A percentile compares a stretch with the other conserved stretches of the same genome.
Conservation (phyloP, 2,113 vertebrate species). For the Erpornis zantholeuca region DNA sequence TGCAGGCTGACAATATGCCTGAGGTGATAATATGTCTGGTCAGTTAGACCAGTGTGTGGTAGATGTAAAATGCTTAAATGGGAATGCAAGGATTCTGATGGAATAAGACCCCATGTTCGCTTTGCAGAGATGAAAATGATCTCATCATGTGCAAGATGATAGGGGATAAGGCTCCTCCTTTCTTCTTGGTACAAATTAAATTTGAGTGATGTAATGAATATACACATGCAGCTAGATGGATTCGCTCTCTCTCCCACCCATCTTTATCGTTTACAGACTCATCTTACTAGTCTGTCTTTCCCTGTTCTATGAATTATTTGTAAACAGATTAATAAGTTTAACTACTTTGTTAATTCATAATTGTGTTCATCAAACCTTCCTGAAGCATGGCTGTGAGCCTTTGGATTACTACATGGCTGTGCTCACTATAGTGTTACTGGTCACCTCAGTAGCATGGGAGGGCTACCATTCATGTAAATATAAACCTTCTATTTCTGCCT, state of each 20-base stretch:
- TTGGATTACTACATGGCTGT: neutral
- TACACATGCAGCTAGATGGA: neutral
- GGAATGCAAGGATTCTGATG: slow-evolving; percentile 10
- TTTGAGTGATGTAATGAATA: neutral
- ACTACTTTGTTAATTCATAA: neutral
- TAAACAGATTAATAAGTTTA: neutral
- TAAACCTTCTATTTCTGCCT: neutral
- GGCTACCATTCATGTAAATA: neutral
- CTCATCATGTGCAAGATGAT: neutral
- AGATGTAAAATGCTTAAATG: slow-evolving; percentile 14
- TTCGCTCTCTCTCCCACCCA: neutral
- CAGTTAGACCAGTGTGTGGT: slow-evolving; percentile 26
- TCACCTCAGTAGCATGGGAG: neutral
- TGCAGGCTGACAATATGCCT: slow-evolving; percentile 16
- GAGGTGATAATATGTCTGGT: slow-evolving; percentile 37
- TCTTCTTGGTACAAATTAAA: neutral
- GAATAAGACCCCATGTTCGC: neutral
- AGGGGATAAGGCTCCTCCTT: neutral
- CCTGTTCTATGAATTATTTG: neutral
- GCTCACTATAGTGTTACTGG: neutral
- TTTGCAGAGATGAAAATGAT: neutral
- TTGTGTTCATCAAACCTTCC: neutral
- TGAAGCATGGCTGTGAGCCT: neutral
- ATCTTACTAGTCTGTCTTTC: neutral
- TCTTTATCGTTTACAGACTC: neutral